Conservation (phyloP, 1,140 invertebrate species). For the Drosophila tsacasi region DNA sequence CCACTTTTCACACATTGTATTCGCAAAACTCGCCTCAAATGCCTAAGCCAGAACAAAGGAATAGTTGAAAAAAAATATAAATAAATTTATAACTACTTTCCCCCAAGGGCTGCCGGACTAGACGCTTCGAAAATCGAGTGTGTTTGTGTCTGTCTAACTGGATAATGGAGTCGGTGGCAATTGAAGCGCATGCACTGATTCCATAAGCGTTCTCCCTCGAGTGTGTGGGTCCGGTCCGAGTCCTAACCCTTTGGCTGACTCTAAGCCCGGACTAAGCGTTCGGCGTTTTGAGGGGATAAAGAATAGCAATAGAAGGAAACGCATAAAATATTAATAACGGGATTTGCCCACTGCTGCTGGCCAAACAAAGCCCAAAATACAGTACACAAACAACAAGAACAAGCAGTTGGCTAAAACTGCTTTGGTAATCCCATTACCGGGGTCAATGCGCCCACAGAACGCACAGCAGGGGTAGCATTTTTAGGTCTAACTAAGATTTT, state of each 20-base stretch:
- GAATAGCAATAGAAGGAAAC: constrained; percentile 53
- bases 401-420: constrained; percentile 57
- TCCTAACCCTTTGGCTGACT: constrained; percentile 22
- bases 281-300: constrained; percentile 16
- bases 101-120: constrained; percentile 12
- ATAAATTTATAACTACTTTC: constrained; percentile 22
- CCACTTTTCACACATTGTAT: constrained; percentile 30
- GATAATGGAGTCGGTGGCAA: constrained; percentile 66
- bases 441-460: constrained; percentile 59
- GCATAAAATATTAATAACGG: constrained; percentile 77
- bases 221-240: constrained; percentile 27
- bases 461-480: neutral
- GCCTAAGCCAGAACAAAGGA: constrained; percentile 30
- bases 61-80: constrained; percentile 21
- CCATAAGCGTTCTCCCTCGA: constrained; percentile 47
- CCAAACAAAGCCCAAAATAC: constrained; percentile 38
- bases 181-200: constrained; percentile 74
- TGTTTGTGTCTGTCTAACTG: constrained; percentile 42
- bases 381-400: constrained; percentile 32
- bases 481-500: neutral
- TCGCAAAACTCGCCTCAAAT: constrained; percentile 6
- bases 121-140: constrained; percentile 13
- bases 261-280: constrained; percentile 58
- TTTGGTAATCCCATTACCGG: constrained; percentile 69
- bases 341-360: constrained; percentile 60